Conservation (phyloP, 2,888 invertebrate species). For the Hirtodrosophila cameraria region DNA sequence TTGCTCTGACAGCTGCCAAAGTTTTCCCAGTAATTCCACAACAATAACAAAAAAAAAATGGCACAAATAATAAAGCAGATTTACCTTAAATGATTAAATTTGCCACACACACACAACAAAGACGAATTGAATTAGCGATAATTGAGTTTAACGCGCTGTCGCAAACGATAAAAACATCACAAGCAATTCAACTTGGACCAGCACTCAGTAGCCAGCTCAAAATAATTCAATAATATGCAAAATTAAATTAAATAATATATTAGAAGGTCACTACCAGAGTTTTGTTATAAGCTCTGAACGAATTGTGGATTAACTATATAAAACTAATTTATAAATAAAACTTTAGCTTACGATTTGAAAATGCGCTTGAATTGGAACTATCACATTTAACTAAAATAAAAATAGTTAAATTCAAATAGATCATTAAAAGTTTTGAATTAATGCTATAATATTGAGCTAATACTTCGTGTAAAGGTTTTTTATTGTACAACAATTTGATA, state of each 20-base stretch:
- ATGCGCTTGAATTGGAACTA: not conserved
- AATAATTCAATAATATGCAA: slow-evolving; percentile 57
- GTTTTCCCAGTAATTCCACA: slow-evolving; percentile 52
- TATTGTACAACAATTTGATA: no score
- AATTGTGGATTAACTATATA: no score
- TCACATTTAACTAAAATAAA: no score
- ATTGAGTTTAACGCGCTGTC: slow-evolving; percentile 60
- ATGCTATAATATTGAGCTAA: no score
- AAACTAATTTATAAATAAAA: no score
- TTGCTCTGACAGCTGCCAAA: slow-evolving; percentile 48
- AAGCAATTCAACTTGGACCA: slow-evolving; percentile 22
- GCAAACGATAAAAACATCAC: slow-evolving; percentile 55
- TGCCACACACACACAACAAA: slow-evolving; percentile 36
- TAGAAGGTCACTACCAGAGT: slow-evolving; percentile 12
- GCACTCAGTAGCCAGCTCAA: slow-evolving; percentile 41
- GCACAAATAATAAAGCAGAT: slow-evolving; percentile 58
- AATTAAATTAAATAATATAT: slow-evolving; percentile 56
- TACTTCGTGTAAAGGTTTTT: no score
- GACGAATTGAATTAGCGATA: slow-evolving; percentile 60
- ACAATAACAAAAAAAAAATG: slow-evolving; percentile 43
- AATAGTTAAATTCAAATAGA: no score
- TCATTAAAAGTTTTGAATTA: not conserved
- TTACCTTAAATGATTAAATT: slow-evolving; percentile 65
- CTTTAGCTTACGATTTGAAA: no score
- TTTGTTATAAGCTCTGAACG: no score